phyloP scores from a whole-genome alignment of 2,888 invertebrate species.

The Eristalis pertinax region DNA sequence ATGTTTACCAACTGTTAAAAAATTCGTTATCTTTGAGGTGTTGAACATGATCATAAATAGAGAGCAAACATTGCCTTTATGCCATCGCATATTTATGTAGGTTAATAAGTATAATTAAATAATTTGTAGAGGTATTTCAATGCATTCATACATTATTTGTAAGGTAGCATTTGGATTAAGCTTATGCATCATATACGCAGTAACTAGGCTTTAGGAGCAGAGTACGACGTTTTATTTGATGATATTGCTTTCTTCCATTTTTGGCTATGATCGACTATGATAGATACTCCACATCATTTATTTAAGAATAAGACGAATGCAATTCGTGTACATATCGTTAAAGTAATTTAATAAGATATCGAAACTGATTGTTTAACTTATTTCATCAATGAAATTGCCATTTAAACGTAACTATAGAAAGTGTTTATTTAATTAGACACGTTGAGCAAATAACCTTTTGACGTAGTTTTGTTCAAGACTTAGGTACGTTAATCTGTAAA shows the following conservation, averaged over 20 bases:
- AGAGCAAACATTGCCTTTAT: background rate
- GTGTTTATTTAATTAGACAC: background rate
- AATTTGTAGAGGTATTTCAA: background rate
- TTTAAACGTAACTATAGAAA: background rate
- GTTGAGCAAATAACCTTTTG: background rate
- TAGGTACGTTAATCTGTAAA: too few relatives aligned
- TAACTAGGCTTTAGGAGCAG: too few relatives aligned
- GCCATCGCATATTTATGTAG: background rate
- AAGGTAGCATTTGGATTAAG: background rate
- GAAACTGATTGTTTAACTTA: background rate
- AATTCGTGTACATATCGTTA: background rate
- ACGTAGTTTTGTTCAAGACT: background rate
- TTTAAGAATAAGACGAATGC: too few relatives aligned
- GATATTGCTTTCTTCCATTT: too few relatives aligned
- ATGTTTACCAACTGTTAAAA: background rate
- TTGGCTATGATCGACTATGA: too few relatives aligned
- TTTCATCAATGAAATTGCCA: background rate
- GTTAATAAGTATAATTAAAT: too few relatives aligned
- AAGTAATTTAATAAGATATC: background rate
- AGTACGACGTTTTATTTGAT: too few relatives aligned
- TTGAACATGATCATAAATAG: background rate
- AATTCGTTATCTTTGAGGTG: background rate
- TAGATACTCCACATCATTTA: too few relatives aligned
- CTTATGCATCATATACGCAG: too few relatives aligned
- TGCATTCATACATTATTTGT: background rate